Percentiles rank a stretch among this genome's conserved stretches.
phyloP scores from a whole-genome alignment of 2,113 vertebrate genomes.

The Alethe castanea region DNA sequence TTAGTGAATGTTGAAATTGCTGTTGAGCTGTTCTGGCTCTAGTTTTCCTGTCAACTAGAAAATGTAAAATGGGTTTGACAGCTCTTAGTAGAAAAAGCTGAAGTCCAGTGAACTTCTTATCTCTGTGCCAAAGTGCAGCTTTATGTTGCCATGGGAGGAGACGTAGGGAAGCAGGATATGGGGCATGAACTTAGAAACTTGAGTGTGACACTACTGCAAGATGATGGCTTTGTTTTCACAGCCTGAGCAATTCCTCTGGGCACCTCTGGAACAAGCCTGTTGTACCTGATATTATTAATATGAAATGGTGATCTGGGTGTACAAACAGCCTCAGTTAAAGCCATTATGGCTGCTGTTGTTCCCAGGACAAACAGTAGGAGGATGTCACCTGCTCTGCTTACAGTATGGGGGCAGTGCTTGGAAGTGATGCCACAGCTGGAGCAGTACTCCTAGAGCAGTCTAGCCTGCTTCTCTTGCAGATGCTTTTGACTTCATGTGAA shows the following conservation, averaged over 20 bases:
- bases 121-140: background rate
- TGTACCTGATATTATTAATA: rapidly evolving
- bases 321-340: background rate
- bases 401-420: background rate
- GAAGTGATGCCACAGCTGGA: background rate
- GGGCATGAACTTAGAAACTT: background rate
- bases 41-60: background rate
- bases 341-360: rapidly evolving
- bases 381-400: background rate
- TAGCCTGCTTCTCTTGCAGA: background rate
- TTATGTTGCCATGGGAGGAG: background rate
- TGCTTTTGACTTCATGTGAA: background rate
- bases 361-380: rapidly evolving
- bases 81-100: background rate
- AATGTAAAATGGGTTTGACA: background rate
- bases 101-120: background rate
- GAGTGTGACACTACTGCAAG: background rate
- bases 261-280: background rate
- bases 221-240: background rate
- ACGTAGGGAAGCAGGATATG: background rate
- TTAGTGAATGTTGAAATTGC: background rate
- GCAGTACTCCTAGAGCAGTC: background rate
- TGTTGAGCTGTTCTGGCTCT: background rate
- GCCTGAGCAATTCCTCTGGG: background rate
- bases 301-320: background rate